These are phyloP conservation scores for Rhombomys opimus DNA, from an alignment of 2,113 vertebrate genomes.

Conservation along the genomic window DNA sequence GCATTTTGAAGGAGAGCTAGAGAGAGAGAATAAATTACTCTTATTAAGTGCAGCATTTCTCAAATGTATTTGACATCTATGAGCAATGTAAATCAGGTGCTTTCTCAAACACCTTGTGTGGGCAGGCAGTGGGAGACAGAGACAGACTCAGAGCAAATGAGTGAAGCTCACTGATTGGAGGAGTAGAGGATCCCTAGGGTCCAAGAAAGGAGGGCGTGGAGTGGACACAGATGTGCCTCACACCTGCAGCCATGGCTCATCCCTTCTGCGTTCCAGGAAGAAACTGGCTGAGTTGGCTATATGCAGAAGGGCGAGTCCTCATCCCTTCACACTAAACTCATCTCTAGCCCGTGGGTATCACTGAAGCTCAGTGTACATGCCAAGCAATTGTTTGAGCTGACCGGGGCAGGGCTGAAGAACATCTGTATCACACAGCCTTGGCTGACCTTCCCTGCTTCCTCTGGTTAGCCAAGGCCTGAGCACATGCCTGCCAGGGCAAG, in stretches of 20 bases:
- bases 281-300: slow-evolving; percentile 15
- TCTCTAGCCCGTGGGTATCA: slow-evolving; percentile 43
- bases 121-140: slow-evolving; percentile 26
- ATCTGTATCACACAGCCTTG: slow-evolving; percentile 15
- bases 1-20: neutral
- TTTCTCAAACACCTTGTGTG: slow-evolving; percentile 27
- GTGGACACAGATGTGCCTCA: slow-evolving; percentile 1
- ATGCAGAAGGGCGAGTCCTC: slow-evolving; percentile 50
- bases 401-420: neutral
- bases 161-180: neutral
- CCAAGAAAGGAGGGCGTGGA: slow-evolving; percentile 32
- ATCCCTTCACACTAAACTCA: slow-evolving; percentile 65
- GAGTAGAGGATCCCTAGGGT: neutral
- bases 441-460: neutral
- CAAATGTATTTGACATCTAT: slow-evolving; percentile 11
- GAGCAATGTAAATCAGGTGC: neutral
- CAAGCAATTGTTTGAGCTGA: slow-evolving; percentile 71
- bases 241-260: slow-evolving; percentile 30
- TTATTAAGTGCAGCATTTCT: neutral
- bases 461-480: slow-evolving; percentile 52
- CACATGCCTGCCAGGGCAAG: slow-evolving; percentile 11
- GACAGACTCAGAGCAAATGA: neutral
- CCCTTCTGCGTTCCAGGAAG: slow-evolving; percentile 37
- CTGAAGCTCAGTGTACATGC: neutral
- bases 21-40: too few relatives aligned